Base-by-base conservation (phyloP, 2,888 invertebrate species). In the Nemoura dubitans region DNA sequence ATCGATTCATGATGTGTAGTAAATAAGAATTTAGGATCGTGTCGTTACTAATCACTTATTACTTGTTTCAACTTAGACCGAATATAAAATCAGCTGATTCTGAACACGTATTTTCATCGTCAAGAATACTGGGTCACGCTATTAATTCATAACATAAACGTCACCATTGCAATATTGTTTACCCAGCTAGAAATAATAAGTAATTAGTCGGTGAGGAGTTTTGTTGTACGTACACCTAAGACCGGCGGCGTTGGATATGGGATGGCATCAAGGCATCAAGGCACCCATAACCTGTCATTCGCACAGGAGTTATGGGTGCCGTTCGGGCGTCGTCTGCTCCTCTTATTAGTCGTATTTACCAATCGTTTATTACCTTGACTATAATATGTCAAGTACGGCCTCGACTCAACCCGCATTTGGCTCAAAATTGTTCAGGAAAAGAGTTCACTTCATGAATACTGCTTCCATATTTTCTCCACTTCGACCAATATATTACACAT, bases 81-180 rank as follows among this genome's bases (percentile, higher is more conserved):
- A 59, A 59, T 59, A 59, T n/a, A n/a, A n/a, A 59, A 14, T 21
- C 59, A 59, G 59, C 59, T 59, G 59, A 59, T 59, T 1, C 59
- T 59, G 2, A 36, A 10, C 59, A 59, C 59, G 59, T 59, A 59
- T 21, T 59, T 36, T 59, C 2, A 59, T 59, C 59, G 59, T 59
- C 59, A 21, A 59, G 1, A 59, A 59, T 59, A 21, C 59, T 78
- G 78, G 78, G 78, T 78, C 78, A 78, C 78, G 78, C 78, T 78
- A 78, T 78, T 26, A 59, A 1, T 7, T 10, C 59, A 59, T 59
- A 59, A 78, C 25, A 78, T 7, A 78, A 78, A 78, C 26, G 78
- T 78, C 26, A 78, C 5, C 78, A 78, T 78, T 26, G 28, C 78
- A 28, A 78, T 28, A 25, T 25, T 78, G 78, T 59, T 59, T 59